These are phyloP conservation scores for Polyergus mexicanus DNA, from an alignment of 1,140 invertebrate species.

Conservation along the genomic window DNA sequence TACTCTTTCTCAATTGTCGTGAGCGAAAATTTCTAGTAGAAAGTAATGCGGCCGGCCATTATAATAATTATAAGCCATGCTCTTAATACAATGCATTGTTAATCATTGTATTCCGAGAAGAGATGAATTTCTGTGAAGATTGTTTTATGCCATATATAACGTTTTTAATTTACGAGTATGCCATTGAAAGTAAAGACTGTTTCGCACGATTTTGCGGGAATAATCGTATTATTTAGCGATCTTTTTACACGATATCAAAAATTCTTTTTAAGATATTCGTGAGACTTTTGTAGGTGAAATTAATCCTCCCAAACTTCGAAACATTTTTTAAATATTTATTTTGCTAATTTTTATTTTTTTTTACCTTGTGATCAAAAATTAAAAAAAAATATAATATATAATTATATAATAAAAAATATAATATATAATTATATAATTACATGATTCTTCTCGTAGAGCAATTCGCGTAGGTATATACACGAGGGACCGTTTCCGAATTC, in stretches of 20 bases:
- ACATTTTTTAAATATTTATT: not conserved
- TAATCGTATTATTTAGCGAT: not conserved
- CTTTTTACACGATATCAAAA: not conserved
- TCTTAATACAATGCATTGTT: slow-evolving; percentile 20
- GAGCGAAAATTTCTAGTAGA: slow-evolving; percentile 46
- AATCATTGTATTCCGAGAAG: slow-evolving; percentile 33
- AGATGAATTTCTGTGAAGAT: slow-evolving; percentile 30
- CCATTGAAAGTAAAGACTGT: slow-evolving; percentile 4
- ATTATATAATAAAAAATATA: too few relatives aligned
- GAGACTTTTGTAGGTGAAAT: not conserved
- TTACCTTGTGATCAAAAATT: not conserved
- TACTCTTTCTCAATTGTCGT: slow-evolving; percentile 39
- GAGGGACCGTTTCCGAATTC: not conserved
- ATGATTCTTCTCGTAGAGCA: not conserved
- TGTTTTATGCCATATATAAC: not conserved
- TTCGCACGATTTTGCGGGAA: not conserved
- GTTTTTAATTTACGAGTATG: slow-evolving; percentile 12
- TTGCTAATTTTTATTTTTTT: not conserved
- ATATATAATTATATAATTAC: not conserved
- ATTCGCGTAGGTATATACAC: not conserved
- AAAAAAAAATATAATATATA: too few relatives aligned
- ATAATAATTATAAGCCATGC: slow-evolving; percentile 29
- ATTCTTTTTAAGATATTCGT: not conserved
- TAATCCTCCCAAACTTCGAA: not conserved
- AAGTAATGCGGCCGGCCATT: slow-evolving; percentile 39